phyloP scores from a whole-genome alignment of 2,888 invertebrate genomes.

The Conomelus anceps region DNA sequence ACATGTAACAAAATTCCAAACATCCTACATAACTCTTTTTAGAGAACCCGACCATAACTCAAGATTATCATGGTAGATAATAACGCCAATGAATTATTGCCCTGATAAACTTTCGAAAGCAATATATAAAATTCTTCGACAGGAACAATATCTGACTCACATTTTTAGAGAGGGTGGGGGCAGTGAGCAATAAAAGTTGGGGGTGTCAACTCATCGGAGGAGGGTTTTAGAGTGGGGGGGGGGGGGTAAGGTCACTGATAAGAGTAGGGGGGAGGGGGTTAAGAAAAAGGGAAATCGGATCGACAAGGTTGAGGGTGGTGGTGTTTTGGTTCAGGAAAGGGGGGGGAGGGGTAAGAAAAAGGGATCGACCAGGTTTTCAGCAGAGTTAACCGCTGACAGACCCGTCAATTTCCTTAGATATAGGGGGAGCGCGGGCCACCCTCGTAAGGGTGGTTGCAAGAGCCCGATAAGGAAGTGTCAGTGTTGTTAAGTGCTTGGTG shows the following conservation, averaged over 20 bases:
- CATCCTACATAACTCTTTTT: neutral
- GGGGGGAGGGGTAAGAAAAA: too few species aligned
- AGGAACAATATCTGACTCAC: neutral
- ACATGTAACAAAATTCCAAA: neutral
- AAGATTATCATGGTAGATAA: neutral
- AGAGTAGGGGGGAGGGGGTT: too few species aligned
- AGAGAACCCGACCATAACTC: neutral
- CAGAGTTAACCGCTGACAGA: too few species aligned
- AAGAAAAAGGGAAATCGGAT: too few species aligned
- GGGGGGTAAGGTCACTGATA: too few species aligned
- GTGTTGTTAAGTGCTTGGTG: neutral
- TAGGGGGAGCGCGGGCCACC: neutral
- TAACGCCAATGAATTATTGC: neutral
- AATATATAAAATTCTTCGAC: neutral
- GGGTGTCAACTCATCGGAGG: too few species aligned
- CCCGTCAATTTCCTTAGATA: neutral
- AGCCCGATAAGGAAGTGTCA: neutral
- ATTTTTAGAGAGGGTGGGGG: too few species aligned
- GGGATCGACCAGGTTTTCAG: too few species aligned
- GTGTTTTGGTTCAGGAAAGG: too few species aligned
- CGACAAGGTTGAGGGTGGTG: too few species aligned
- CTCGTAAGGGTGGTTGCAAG: neutral
- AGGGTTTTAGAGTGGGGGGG: too few species aligned
- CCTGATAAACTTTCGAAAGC: neutral
- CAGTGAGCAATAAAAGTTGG: too few species aligned